Percentiles rank a stretch among this genome's conserved stretches.
phyloP scores from a whole-genome alignment of 2,888 invertebrate species.

The Sycophila texana region DNA sequence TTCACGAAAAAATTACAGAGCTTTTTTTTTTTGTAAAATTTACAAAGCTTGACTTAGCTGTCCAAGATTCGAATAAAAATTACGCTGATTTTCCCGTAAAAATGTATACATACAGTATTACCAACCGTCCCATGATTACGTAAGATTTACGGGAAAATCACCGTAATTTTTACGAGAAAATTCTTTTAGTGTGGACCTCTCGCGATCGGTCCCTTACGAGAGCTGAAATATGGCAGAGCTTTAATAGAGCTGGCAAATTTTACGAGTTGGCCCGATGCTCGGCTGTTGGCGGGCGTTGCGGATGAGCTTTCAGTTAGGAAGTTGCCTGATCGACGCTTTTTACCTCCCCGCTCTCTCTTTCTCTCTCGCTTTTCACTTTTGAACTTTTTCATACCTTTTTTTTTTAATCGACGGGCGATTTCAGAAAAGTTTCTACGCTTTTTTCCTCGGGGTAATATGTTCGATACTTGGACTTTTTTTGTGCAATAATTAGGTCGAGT shows the following conservation, averaged over 20 bases:
- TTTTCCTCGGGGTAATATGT: neutral
- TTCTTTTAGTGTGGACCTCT: too few relatives aligned
- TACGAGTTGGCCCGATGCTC: constrained; percentile 37
- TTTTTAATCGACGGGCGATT: neutral
- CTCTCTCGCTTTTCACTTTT: too few relatives aligned
- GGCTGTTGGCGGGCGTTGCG: constrained; percentile 16
- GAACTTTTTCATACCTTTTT: neutral
- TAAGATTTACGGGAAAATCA: too few relatives aligned
- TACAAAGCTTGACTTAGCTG: too few relatives aligned
- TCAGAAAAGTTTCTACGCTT: neutral
- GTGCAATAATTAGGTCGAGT: neutral
- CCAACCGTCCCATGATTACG: too few relatives aligned
- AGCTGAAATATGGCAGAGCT: constrained; percentile 35
- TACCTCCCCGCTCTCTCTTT: too few relatives aligned
- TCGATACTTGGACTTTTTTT: neutral
- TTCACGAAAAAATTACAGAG: too few relatives aligned
- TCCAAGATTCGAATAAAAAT: too few relatives aligned
- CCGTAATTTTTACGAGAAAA: too few relatives aligned
- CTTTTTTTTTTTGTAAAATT: too few relatives aligned
- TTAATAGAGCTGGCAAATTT: constrained; percentile 46
- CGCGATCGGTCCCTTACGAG: constrained; percentile 15
- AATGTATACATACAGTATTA: too few relatives aligned
- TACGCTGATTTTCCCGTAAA: too few relatives aligned
- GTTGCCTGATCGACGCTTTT: constrained; percentile 16
- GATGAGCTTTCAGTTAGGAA: constrained; percentile 27